phyloP scores from a whole-genome alignment of 2,797 vertebrate genomes.

The Bovichtus variegatus region DNA sequence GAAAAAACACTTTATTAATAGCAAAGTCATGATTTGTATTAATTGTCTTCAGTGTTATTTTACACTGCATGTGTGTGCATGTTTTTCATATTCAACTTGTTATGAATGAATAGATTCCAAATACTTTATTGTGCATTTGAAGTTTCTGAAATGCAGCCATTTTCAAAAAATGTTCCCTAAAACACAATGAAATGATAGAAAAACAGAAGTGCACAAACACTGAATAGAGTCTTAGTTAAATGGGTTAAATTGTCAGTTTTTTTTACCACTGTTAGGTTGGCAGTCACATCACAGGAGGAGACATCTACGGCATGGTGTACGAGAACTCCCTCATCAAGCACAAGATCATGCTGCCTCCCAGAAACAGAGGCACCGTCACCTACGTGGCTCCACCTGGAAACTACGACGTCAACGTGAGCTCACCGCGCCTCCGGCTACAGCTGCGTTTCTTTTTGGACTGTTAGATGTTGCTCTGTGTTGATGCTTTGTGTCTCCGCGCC shows the following conservation, averaged over 20 bases:
- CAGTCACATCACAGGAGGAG: conserved; percentile 95
- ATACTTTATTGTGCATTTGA: no score
- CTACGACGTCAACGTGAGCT: conserved; percentile 93
- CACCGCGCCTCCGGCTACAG: conserved; percentile 21
- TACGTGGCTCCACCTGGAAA: conserved; percentile 94
- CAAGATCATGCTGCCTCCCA: conserved; percentile 96
- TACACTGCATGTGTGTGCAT: no score
- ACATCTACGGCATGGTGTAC: conserved; percentile 86
- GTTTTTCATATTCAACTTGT: no score
- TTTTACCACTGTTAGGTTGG: conserved; percentile 84
- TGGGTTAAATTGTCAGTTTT: background rate
- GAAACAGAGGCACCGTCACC: conserved; percentile 94
- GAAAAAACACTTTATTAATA: no score
- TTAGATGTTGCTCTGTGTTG: background rate
- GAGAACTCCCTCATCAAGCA: conserved; percentile 98
- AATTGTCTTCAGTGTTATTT: no score
- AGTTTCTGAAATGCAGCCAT: no score
- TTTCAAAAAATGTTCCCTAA: no score
- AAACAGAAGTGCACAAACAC: no score
- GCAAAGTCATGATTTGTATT: no score
- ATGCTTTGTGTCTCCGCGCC: conserved; percentile 21
- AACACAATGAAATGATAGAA: no score
- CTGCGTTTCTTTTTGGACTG: background rate
- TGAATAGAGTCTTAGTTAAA: no score
- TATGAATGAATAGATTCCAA: no score